Evolutionary conservation across 2,113 vertebrate genomes (phyloP), one percentile per base, ranked within the genome.

Genomic region (Nesoenas mayeri): DNA sequence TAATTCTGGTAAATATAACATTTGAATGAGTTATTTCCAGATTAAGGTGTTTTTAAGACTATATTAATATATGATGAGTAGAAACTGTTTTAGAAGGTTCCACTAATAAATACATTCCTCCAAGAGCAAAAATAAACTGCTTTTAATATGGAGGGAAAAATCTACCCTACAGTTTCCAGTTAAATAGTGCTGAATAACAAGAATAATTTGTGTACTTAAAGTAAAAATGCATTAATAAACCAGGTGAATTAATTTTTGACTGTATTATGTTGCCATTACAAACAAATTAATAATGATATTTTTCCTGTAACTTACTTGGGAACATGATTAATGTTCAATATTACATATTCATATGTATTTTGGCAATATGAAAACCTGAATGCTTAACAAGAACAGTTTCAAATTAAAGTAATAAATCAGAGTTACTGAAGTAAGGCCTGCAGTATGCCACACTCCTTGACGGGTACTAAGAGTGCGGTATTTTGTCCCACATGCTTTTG

Each of bases 371-470:
- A 96, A 96, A 97, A 95, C 56, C 70, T 79, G 88, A 92, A 85
- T 94, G 38, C 79, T 96, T 96, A 95, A 75, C n/a, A 89, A 95
- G 88, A 97, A 48, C 50, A 72, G 32, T 80, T 97, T 95, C 62
- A 81, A 89, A 89, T 93, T 83, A 89, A 93, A 93, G 90, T 78
- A 97, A 98, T 98, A 97, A 98, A 97, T 98, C 95, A 97, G 95
- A 96, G 93, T 97, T 97, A 96, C 81, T 95, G 92, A 92, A 95
- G 88, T 85, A 81, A 84, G 56, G 54, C 95, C 65, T 94, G 47
- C 80, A 80, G 83, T 40, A 54, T 80, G 83, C 91, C 88, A 85
- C 65, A 36, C 94, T 97, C 95, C 82, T 95, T 18, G 26, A 38
- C 24, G 64, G 86, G 60, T 80, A 17, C 53, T 36, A n/a, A 38